A percentile compares a stretch with the other conserved stretches of the same genome.
Evolutionary conservation across 2,888 invertebrate genomes (phyloP).

Genomic region (Plebejus anna): DNA sequence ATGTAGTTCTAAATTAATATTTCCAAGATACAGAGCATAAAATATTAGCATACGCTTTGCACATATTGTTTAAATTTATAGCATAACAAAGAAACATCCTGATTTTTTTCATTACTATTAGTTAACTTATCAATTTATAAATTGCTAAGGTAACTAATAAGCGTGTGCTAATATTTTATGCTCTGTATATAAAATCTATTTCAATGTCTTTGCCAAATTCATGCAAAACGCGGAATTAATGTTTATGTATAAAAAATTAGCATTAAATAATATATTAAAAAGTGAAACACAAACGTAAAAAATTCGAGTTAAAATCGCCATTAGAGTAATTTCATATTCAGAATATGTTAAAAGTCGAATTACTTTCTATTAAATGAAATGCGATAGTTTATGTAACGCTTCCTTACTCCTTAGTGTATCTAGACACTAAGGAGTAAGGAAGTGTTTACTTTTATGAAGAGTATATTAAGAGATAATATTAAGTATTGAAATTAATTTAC

Average conservation of each 20-base stretch:
- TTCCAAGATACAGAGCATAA: too few relatives aligned
- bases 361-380: constrained; percentile 17
- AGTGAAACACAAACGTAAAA: constrained; percentile 3
- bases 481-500: neutral
- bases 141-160: too few relatives aligned
- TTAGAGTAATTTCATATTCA: neutral
- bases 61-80: too few relatives aligned
- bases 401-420: too few relatives aligned
- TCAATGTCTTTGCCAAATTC: neutral
- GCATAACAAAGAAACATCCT: too few relatives aligned
- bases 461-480: neutral
- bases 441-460: neutral
- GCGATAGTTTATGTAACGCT: constrained; percentile 15
- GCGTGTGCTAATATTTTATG: too few relatives aligned
- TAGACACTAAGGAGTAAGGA: neutral
- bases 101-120: neutral
- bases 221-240: neutral
- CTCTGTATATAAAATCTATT: neutral
- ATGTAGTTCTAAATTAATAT: too few relatives aligned
- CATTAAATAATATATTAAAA: neutral
- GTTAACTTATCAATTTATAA: neutral
- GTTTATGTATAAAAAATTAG: neutral
- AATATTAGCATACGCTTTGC: too few relatives aligned
- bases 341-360: constrained; percentile 6
- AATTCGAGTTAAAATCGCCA: neutral